Percentiles rank a stretch among this genome's conserved stretches.
These are phyloP conservation scores for Antennarius maculatus DNA, from an alignment of 2,797 vertebrate genomes.

Conservation along the genomic window DNA sequence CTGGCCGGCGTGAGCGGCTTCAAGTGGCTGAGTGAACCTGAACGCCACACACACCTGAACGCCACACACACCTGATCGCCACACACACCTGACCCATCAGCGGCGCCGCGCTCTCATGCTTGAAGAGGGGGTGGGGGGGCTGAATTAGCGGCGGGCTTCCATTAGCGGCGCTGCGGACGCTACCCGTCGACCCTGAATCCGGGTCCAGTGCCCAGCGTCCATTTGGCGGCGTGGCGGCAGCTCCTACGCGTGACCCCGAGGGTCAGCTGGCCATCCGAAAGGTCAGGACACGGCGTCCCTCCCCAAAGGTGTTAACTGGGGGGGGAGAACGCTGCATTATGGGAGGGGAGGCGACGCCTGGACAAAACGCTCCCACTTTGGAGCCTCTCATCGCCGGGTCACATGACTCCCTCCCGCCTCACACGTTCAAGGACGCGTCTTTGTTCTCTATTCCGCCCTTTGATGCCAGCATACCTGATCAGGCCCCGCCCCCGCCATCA, in stretches of 20 bases:
- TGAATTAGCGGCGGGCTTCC: slow-evolving; percentile 23
- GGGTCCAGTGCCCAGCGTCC: slow-evolving; percentile 29
- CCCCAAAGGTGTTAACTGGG: no score
- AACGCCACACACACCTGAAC: slow-evolving; percentile 30
- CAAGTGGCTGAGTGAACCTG: slow-evolving; percentile 49
- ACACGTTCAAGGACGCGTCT: no score
- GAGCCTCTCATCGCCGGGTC: no score
- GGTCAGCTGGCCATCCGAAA: neutral
- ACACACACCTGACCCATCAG: slow-evolving; percentile 60
- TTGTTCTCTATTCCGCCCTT: no score
- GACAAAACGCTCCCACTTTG: no score
- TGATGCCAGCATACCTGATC: no score
- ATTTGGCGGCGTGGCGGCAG: slow-evolving; percentile 17
- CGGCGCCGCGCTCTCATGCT: slow-evolving; percentile 23
- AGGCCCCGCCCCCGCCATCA: no score
- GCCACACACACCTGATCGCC: slow-evolving; percentile 35
- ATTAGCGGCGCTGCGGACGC: slow-evolving; percentile 27
- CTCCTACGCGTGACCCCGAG: neutral
- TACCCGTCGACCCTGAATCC: slow-evolving; percentile 40
- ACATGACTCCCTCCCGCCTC: no score
- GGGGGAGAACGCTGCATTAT: no score
- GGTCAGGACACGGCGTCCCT: no score
- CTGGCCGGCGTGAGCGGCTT: slow-evolving; percentile 52
- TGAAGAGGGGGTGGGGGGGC: neutral
- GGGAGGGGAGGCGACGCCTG: no score